Conservation (phyloP, 2,888 invertebrate species). For the Eledona agricola region DNA sequence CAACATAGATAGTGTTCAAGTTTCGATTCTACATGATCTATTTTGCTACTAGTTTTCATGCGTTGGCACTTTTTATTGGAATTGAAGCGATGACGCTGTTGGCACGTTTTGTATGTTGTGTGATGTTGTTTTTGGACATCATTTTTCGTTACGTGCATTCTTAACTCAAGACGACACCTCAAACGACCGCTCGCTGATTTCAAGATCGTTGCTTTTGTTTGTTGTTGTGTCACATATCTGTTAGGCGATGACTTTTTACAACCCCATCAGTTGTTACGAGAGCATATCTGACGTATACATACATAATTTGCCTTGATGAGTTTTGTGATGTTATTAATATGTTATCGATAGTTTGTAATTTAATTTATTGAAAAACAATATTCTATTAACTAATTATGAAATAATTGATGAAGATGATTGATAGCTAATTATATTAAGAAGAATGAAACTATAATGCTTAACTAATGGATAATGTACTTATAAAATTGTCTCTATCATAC, state of each 20-base stretch:
- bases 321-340: constrained; percentile 40
- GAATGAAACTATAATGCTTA: constrained; percentile 30
- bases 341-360: constrained; percentile 37
- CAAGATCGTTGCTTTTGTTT: no score
- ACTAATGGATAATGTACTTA: constrained; percentile 36
- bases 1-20: constrained; percentile 41
- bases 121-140: no score
- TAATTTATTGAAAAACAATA: constrained; percentile 39
- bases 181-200: no score
- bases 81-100: constrained; percentile 14
- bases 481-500: constrained; percentile 37
- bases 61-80: constrained; percentile 24
- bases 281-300: constrained; percentile 26
- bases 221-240: constrained; percentile 7
- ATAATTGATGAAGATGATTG: constrained; percentile 14
- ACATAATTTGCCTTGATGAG: constrained; percentile 35
- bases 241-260: constrained; percentile 20
- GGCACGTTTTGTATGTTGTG: constrained; percentile 11
- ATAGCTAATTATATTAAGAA: constrained; percentile 40
- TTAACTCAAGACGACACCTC: no score
- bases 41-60: constrained; percentile 42
- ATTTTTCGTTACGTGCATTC: no score
- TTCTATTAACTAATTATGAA: constrained; percentile 40
- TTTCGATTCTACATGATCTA: constrained; percentile 42
- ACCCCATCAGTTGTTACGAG: constrained; percentile 39